Percentiles rank a stretch among this genome's conserved stretches.
Evolutionary conservation across 92 coral and sea anemone species (phyloP).

Genomic region (Phenganax marumi): DNA sequence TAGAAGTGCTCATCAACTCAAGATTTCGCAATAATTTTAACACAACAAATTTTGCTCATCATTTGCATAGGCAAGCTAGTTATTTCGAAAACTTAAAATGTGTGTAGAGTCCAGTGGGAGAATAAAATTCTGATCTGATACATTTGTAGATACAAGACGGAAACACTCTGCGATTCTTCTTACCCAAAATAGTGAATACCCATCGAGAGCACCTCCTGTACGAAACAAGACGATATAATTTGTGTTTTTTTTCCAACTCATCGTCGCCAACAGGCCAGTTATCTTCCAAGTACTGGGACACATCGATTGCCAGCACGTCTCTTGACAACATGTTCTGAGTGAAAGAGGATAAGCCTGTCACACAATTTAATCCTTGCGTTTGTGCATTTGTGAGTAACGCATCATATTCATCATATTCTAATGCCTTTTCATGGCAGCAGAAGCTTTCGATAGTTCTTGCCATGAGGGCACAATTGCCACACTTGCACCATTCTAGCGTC

Average conservation of each 20-base stretch:
- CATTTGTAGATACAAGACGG: constrained; percentile 45
- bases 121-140: constrained; percentile 36
- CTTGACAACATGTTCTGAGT: constrained; percentile 16
- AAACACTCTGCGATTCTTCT: constrained; percentile 40
- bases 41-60: neutral
- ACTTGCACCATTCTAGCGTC: too few relatives aligned
- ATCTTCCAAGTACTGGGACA: constrained; percentile 23
- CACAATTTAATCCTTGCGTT: neutral
- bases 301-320: constrained; percentile 8
- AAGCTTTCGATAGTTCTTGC: neutral
- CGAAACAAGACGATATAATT: constrained; percentile 9
- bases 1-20: too few relatives aligned
- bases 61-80: neutral
- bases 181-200: constrained; percentile 45
- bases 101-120: constrained; percentile 42
- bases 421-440: too few relatives aligned
- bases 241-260: constrained; percentile 20
- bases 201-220: constrained; percentile 51
- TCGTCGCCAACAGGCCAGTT: constrained; percentile 23
- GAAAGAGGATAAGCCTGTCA: constrained; percentile 3
- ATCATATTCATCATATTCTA: constrained; percentile 24
- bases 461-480: too few relatives aligned
- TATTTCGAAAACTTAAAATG: constrained; percentile 26
- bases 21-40: too few relatives aligned
- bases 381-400: neutral